Conservation (phyloP, 35 echinoderm and acorn worm genomes). For the Anneissia japonica region DNA sequence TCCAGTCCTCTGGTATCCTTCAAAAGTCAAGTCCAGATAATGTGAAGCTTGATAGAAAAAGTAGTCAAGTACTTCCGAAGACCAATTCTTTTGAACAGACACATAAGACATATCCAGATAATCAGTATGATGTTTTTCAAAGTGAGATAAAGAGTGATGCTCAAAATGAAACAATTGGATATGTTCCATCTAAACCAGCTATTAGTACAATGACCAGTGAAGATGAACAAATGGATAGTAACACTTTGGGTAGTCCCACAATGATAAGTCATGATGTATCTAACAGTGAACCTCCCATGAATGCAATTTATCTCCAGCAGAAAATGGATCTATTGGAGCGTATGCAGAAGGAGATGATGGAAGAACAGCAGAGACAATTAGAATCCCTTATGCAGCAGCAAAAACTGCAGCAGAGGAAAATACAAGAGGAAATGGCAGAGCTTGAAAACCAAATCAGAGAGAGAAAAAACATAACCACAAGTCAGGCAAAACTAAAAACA, state of each 20-base stretch:
- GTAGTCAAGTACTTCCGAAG: too few species aligned
- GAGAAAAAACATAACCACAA: too few species aligned
- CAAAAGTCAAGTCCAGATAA: neutral
- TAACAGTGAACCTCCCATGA: neutral
- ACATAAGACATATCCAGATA: neutral
- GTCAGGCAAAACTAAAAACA: too few species aligned
- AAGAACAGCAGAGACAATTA: slow-evolving; percentile 68
- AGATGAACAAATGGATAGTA: neutral
- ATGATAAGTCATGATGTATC: neutral
- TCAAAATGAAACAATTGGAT: too few species aligned
- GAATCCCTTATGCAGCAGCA: slow-evolving; percentile 56
- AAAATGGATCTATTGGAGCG: slow-evolving; percentile 73
- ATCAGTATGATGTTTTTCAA: neutral
- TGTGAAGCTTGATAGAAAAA: too few species aligned
- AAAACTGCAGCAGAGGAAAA: slow-evolving; percentile 39
- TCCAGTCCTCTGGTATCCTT: neutral
- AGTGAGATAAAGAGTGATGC: neutral
- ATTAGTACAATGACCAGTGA: neutral
- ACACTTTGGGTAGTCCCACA: neutral
- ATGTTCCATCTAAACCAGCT: too few species aligned
- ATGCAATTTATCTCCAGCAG: neutral
- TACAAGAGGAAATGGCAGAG: slow-evolving; percentile 67
- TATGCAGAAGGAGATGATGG: slow-evolving; percentile 45
- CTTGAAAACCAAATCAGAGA: slow-evolving; percentile 22
- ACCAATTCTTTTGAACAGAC: too few species aligned